These are phyloP conservation scores for Eucera pruinosa DNA, from an alignment of 2,888 invertebrate genomes.

Conservation along the genomic window DNA sequence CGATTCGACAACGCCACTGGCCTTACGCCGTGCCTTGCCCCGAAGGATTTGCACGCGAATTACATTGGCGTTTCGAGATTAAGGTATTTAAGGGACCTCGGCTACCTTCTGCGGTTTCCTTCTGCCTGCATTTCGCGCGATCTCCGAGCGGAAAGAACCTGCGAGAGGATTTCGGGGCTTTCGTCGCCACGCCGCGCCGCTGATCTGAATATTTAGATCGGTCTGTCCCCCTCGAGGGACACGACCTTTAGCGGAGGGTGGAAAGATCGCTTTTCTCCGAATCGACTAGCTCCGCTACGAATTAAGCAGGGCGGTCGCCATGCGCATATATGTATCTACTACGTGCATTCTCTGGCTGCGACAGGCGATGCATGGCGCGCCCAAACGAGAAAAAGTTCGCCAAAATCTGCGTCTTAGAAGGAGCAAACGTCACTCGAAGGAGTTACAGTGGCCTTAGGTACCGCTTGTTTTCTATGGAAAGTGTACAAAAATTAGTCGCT, in stretches of 20 bases:
- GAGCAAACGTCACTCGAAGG: no score
- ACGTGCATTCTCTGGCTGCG: background rate
- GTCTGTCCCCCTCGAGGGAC: conserved; percentile 53
- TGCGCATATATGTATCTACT: background rate
- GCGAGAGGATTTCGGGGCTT: conserved; percentile 19
- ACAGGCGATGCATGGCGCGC: no score
- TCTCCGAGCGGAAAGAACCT: conserved; percentile 39
- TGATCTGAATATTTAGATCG: conserved; percentile 77
- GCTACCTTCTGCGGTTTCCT: conserved; percentile 4
- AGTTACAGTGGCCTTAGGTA: no score
- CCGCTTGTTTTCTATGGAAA: no score
- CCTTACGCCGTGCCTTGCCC: conserved; percentile 27
- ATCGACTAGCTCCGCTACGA: background rate
- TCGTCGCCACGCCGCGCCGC: conserved; percentile 35
- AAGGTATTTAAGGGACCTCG: conserved; percentile 63
- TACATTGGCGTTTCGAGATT: conserved; percentile 63
- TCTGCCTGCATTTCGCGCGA: conserved; percentile 50
- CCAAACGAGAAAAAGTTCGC: no score
- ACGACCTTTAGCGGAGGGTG: conserved; percentile 45
- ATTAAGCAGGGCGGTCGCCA: conserved; percentile 11
- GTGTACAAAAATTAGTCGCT: no score
- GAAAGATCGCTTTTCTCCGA: conserved; percentile 61
- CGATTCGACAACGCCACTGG: conserved; percentile 28
- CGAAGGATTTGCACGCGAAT: conserved; percentile 57
- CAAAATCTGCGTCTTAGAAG: no score